phyloP scores from a whole-genome alignment of 2,113 vertebrate genomes.

The Ochotona princeps region DNA sequence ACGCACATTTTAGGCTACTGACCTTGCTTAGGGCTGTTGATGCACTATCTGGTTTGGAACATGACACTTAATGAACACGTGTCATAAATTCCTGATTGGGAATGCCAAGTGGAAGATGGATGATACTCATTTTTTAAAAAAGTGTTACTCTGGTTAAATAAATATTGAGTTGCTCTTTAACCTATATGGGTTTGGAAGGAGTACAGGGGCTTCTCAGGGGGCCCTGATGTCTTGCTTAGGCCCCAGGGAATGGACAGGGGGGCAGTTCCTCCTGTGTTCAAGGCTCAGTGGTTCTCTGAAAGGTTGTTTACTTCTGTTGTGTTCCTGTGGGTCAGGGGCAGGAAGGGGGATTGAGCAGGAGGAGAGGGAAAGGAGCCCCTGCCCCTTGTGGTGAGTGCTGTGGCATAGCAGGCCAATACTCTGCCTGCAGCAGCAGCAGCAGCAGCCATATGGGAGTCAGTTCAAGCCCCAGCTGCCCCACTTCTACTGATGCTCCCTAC shows the following conservation, averaged over 20 bases:
- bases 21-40: not conserved
- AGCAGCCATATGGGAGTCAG: too few relatives aligned
- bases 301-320: not conserved
- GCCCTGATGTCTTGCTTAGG: not conserved
- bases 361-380: not conserved
- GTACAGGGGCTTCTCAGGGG: not conserved
- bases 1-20: constrained; percentile 22
- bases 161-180: constrained; percentile 1
- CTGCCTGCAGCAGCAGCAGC: too few relatives aligned
- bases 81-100: not conserved
- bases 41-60: constrained; percentile 12
- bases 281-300: not conserved
- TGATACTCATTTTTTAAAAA: constrained; percentile 18
- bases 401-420: too few relatives aligned
- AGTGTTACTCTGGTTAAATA: not conserved
- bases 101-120: not conserved
- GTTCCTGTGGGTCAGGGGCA: not conserved
- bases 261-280: not conserved
- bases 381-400: too few relatives aligned
- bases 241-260: accelerated
- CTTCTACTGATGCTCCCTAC: too few relatives aligned
- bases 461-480: too few relatives aligned
- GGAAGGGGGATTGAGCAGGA: not conserved
- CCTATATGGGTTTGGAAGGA: not conserved
- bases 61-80: not conserved